Percentiles rank a stretch among this genome's conserved stretches.
Conservation (phyloP, 2,888 invertebrate species). For the Augochlorella aurata region DNA sequence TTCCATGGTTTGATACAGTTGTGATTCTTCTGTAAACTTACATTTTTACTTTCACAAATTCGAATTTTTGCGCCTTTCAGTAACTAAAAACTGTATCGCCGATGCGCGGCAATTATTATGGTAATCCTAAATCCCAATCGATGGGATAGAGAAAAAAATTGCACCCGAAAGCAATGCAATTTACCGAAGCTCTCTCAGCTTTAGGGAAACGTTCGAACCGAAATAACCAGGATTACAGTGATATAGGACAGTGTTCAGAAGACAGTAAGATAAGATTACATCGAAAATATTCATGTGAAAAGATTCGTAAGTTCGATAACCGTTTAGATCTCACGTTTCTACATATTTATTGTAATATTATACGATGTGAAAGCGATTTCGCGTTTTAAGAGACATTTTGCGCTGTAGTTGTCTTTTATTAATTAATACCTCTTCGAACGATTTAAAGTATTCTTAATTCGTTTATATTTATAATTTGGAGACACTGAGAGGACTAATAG, state of each 20-base stretch:
- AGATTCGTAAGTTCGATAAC: constrained; percentile 4
- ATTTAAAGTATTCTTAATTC: no score
- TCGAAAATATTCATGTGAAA: constrained; percentile 8
- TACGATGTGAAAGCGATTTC: neutral
- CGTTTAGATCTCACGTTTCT: neutral
- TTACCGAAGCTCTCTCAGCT: neutral
- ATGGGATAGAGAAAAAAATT: neutral
- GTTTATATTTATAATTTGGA: no score
- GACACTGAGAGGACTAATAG: no score
- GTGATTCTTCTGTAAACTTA: neutral
- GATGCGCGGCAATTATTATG: neutral
- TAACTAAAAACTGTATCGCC: no score
- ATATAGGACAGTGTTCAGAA: neutral
- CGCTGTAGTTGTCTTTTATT: no score
- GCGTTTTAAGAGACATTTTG: no score
- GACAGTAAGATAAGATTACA: constrained; percentile 6
- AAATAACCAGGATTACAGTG: constrained; percentile 5
- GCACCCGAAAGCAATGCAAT: neutral
- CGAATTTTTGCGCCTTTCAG: no score
- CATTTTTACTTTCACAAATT: neutral
- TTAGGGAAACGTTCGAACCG: constrained; percentile 5
- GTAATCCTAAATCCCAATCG: neutral
- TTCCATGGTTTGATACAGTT: neutral
- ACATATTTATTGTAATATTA: neutral
- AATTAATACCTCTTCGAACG: no score